Base-by-base conservation (phyloP, 2,113 vertebrate genomes). In the Stictonetta naevosa region DNA sequence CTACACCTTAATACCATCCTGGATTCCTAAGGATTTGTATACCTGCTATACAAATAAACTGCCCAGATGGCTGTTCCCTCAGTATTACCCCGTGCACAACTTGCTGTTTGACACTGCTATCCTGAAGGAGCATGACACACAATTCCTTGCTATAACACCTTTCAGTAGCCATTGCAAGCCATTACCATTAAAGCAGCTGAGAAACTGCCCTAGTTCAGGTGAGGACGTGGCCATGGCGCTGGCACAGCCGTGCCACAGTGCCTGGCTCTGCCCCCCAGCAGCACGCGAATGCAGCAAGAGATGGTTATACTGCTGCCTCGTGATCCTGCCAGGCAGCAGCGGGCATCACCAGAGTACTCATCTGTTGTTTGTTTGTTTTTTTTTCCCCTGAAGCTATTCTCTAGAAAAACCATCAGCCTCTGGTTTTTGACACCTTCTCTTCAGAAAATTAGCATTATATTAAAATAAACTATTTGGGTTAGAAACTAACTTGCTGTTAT, bases 261-360 rank as follows among this genome's bases (percentile, higher is more conserved):
- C 67, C 34, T 26, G 13, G 33, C 19, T 69, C 71, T 90, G 21
- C 22, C 31, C 17, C 50, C 22, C 44, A 28, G 52, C 17, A 42
- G 46, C 74, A 59, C 44, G 36, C 21, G 23, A 48, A 7, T 0
- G 0, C 0, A 0, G 28, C 64, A 25, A 48, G 1, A 1, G 59
- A 71, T 0, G 14, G 21, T 33, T 66, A 46, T 28, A 77, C 38
- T 26, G 10, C 29, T 34, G 16, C 29, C 55, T 59, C 36, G 26
- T 31, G 6, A 81, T 28, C 63, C 42, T 29, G 20, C 25, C 25
- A 48, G 36, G 21, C 21, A 42, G 52, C 11, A 4, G 17, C 17
- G 4, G 36, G 15, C 22, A 50, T 22, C 29, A 67, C 31, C 46
- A 46, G n/a, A 74, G 50, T 8, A 56, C 11, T 73, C 2, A 28